A percentile compares a stretch with the other conserved stretches of the same genome.
phyloP scores from a whole-genome alignment of 2,113 vertebrate species.

The Megaceryle maxima region DNA sequence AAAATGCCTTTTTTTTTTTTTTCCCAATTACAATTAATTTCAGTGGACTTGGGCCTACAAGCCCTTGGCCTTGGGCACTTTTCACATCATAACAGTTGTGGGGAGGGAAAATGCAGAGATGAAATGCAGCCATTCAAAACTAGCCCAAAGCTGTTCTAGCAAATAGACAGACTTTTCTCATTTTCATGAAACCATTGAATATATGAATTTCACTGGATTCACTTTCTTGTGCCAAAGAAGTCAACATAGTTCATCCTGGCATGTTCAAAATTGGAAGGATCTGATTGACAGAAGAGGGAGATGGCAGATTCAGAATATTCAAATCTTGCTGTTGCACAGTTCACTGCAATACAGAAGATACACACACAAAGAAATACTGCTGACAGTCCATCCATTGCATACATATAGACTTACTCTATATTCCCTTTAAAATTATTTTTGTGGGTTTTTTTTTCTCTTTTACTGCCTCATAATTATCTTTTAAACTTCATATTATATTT shows the following conservation, averaged over 20 bases:
- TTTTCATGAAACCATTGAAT: slow-evolving; percentile 70
- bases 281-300: slow-evolving; percentile 67
- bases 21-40: slow-evolving; percentile 65
- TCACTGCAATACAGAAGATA: slow-evolving; percentile 44
- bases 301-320: slow-evolving; percentile 67
- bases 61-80: slow-evolving; percentile 67
- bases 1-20: slow-evolving; percentile 52
- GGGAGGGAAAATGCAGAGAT: slow-evolving; percentile 67
- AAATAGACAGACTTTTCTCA: slow-evolving; percentile 71
- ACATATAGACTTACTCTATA: neutral
- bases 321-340: slow-evolving; percentile 58
- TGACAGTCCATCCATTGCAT: slow-evolving; percentile 47
- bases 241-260: slow-evolving; percentile 68
- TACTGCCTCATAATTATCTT: slow-evolving; percentile 1
- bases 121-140: slow-evolving; percentile 67
- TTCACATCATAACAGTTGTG: slow-evolving; percentile 70
- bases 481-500: slow-evolving; percentile 34
- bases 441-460: neutral
- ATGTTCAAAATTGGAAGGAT: slow-evolving; percentile 68
- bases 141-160: slow-evolving; percentile 71
- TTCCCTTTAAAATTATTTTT: slow-evolving; percentile 5
- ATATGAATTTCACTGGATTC: slow-evolving; percentile 67
- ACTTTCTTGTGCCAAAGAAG: slow-evolving; percentile 69
- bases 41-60: slow-evolving; percentile 66
- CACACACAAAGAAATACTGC: slow-evolving; percentile 51